Percentiles rank a stretch among this genome's conserved stretches.
Evolutionary conservation across 2,888 invertebrate genomes (phyloP).

Genomic region (Zelleria hepariella): DNA sequence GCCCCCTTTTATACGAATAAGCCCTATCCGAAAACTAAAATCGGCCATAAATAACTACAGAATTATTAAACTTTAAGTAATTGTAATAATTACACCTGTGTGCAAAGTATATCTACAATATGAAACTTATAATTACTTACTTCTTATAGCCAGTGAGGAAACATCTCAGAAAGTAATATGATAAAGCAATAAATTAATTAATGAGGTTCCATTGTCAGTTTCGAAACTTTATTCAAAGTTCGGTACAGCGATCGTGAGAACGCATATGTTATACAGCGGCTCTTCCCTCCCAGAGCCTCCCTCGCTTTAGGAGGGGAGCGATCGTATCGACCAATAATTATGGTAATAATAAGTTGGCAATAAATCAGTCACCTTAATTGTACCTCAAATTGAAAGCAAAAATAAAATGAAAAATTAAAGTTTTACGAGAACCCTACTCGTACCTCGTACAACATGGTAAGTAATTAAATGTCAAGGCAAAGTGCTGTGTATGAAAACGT

Average conservation of each 20-base stretch:
- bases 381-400: too few species aligned
- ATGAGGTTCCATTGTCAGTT: conserved; percentile 8
- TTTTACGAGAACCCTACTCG: too few species aligned
- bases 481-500: not conserved
- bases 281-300: not conserved
- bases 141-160: too few species aligned
- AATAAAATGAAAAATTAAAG: not conserved
- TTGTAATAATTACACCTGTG: too few species aligned
- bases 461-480: not conserved
- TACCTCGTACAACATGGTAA: too few species aligned
- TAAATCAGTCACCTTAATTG: not conserved
- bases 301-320: not conserved
- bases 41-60: too few species aligned
- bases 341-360: not conserved
- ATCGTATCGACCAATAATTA: not conserved
- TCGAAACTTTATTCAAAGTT: conserved; percentile 2
- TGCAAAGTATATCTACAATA: too few species aligned
- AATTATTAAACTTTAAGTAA: too few species aligned
- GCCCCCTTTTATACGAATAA: too few species aligned
- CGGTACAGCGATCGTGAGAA: conserved; percentile 6
- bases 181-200: conserved; percentile 6
- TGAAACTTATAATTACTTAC: too few species aligned
- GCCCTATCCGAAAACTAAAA: too few species aligned
- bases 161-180: not conserved
- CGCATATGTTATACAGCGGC: conserved; percentile 4